Conservation (phyloP, 2,797 vertebrate species). For the Pristis pectinata region DNA sequence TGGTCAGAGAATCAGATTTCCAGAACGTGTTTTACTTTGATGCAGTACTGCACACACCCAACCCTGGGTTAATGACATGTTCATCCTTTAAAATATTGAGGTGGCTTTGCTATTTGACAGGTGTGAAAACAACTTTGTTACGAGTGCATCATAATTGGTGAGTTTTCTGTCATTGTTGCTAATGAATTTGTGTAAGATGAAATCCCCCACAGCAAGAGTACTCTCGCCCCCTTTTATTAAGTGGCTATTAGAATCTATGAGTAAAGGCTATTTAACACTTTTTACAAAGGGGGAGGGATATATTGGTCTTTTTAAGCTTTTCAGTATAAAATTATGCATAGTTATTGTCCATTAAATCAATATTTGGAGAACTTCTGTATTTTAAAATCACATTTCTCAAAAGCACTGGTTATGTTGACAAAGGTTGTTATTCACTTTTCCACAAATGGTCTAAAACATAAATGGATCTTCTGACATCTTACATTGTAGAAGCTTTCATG, state of each 20-base stretch:
- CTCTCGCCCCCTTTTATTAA: neutral
- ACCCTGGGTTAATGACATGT: neutral
- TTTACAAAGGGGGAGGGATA: neutral
- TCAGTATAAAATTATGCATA: neutral
- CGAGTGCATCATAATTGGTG: neutral
- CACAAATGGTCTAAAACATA: slow-evolving; percentile 26
- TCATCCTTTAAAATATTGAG: neutral
- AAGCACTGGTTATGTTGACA: slow-evolving; percentile 12
- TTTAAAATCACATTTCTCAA: slow-evolving; percentile 29
- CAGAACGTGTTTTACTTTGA: neutral
- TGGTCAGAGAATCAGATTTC: neutral
- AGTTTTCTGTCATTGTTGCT: slow-evolving; percentile 27
- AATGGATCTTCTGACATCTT: slow-evolving; percentile 18
- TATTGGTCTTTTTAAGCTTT: slow-evolving; percentile 12
- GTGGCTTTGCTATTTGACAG: neutral
- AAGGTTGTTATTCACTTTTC: slow-evolving; percentile 16
- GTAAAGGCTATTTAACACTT: slow-evolving; percentile 2
- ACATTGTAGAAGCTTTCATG: slow-evolving; percentile 7
- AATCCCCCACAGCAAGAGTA: neutral
- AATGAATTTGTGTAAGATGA: neutral
- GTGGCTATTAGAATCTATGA: neutral
- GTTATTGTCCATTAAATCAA: neutral
- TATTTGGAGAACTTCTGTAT: neutral
- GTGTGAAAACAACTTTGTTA: neutral
- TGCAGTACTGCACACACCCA: neutral